phyloP scores from a whole-genome alignment of 2,113 vertebrate species.

The Melospiza melodia region DNA sequence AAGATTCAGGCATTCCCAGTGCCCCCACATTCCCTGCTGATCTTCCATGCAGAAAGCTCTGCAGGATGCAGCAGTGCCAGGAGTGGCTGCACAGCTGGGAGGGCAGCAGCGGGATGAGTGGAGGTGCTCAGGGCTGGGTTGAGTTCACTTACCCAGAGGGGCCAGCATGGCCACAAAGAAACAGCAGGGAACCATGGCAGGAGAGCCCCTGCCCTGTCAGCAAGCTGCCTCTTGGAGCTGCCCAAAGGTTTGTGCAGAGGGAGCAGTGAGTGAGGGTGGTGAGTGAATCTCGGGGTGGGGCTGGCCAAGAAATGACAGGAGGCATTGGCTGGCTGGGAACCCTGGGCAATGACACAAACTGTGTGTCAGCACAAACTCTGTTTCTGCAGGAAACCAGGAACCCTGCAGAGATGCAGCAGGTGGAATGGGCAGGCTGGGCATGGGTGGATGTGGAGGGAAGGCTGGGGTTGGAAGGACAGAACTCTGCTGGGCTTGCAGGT shows the following conservation, averaged over 20 bases:
- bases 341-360: no score
- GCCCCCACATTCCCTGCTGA: not conserved
- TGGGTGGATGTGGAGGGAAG: no score
- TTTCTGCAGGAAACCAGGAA: no score
- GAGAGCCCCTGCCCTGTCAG: not conserved
- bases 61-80: not conserved
- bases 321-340: no score
- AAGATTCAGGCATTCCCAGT: not conserved
- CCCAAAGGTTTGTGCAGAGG: not conserved
- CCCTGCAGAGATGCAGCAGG: no score
- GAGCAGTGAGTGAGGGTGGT: not conserved
- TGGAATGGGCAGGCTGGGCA: no score
- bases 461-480: no score
- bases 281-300: no score
- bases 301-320: no score
- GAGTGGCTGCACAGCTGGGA: not conserved
- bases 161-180: not conserved
- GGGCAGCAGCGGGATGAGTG: not conserved
- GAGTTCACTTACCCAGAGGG: not conserved
- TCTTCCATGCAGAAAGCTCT: not conserved
- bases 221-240: not conserved
- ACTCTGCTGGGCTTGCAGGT: no score
- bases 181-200: not conserved
- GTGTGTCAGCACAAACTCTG: no score
- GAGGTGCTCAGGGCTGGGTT: not conserved